These are phyloP conservation scores for Cordylochernes scorpioides DNA, from an alignment of 2,888 invertebrate species.

Conservation along the genomic window DNA sequence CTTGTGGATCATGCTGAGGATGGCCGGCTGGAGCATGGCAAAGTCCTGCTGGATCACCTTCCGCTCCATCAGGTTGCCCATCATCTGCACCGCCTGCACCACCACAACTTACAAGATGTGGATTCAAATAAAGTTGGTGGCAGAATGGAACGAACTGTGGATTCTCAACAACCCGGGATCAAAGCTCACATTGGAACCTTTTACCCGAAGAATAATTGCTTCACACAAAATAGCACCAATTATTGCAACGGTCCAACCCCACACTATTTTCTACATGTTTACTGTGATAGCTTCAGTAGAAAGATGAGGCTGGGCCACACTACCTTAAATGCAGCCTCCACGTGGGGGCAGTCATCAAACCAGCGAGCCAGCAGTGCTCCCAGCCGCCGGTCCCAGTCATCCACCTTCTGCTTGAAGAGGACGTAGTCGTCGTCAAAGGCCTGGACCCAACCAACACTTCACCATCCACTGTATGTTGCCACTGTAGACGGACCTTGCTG, in stretches of 20 bases:
- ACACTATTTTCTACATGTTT: background rate
- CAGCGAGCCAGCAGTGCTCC: slow-evolving; percentile 71
- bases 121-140: too few relatives aligned
- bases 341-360: slow-evolving; percentile 69
- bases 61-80: too few relatives aligned
- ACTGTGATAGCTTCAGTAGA: slow-evolving; percentile 14
- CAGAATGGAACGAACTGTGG: too few relatives aligned
- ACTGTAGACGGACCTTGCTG: too few relatives aligned
- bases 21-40: too few relatives aligned
- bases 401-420: slow-evolving; percentile 50
- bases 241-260: background rate
- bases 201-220: background rate
- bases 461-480: too few relatives aligned
- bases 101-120: too few relatives aligned
- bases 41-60: too few relatives aligned
- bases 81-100: too few relatives aligned
- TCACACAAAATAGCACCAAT: background rate
- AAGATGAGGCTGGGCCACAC: slow-evolving; percentile 4
- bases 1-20: too few relatives aligned
- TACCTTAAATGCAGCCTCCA: slow-evolving; percentile 73
- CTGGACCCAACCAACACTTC: too few relatives aligned
- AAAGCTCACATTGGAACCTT: background rate
- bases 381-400: slow-evolving; percentile 63
- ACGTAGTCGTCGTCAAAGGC: slow-evolving; percentile 57
- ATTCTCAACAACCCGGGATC: slow-evolving; percentile 4